Conservation (phyloP, 2,113 vertebrate genomes). For the Synchiropus splendidus region DNA sequence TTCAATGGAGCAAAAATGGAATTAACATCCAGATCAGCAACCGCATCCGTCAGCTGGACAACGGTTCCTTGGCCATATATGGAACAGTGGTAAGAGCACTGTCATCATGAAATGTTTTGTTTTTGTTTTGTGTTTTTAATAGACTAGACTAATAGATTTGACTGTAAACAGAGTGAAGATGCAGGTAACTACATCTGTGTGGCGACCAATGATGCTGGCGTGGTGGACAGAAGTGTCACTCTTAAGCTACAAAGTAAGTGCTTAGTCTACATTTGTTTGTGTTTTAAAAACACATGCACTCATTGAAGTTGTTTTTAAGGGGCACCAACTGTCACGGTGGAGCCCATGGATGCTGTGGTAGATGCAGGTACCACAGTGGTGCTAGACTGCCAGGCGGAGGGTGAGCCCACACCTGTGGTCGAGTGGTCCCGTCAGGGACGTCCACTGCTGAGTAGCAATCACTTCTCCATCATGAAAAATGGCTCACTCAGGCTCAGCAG, state of each 20-base stretch:
- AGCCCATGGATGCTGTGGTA: conserved; percentile 70
- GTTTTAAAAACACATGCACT: background rate
- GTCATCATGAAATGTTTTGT: background rate
- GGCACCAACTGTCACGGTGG: conserved; percentile 73
- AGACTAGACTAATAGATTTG: background rate
- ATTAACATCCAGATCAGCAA: conserved; percentile 70
- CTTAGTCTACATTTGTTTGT: background rate
- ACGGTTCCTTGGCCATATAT: conserved; percentile 91
- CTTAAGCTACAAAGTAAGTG: conserved; percentile 87
- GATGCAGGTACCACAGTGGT: conserved; percentile 74
- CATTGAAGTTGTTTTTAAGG: conserved; percentile 52
- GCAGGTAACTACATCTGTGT: conserved; percentile 90
- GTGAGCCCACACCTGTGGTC: conserved; percentile 77
- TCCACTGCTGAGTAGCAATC: conserved; percentile 59
- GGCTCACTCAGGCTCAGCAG: conserved; percentile 73
- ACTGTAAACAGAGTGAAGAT: conserved; percentile 77
- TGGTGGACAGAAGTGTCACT: conserved; percentile 78
- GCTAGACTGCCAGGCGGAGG: conserved; percentile 80
- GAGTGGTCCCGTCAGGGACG: conserved; percentile 76
- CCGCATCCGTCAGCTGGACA: conserved; percentile 79
- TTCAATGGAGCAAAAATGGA: conserved; percentile 88
- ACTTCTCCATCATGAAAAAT: conserved; percentile 69
- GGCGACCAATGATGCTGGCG: conserved; percentile 85
- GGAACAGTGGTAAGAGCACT: conserved; percentile 78
- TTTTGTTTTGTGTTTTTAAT: background rate